Evolutionary conservation across 1,140 invertebrate genomes (phyloP), one percentile per base, ranked within the genome.

Genomic region (Nebria ingens): DNA sequence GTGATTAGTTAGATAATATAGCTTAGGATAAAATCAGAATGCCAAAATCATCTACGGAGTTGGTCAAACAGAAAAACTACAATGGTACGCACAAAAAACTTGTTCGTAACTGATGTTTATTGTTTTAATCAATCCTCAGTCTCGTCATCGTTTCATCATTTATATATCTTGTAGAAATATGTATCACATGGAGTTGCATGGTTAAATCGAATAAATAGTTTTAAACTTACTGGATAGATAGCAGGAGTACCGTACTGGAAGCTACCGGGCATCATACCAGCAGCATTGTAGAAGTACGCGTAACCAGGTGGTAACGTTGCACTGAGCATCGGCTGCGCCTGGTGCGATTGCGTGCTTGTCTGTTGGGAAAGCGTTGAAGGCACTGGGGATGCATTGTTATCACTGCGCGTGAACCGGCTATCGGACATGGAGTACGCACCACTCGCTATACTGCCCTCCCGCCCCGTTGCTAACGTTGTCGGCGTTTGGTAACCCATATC

Each of bases 341-440:
- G 79, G 69, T 83, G 80, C 45, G 71, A 68, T 59, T 81, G 79
- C 38, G 79, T 77, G 56, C 61, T 66, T 6, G 66, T 67, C 54
- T 70, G 67, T 55, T 64, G 62, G 2, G 66, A 66, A 13, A 66
- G 54, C 22, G 65, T 67, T 15, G 65, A 64, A 15, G 64, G 66
- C 42, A 89, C 87, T 40, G 88, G 87, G 58, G 84, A 86, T 54
- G 87, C 86, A 73, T 89, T 89, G 70, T 86, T 87, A 69, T 91
- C 89, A 55, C 84, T 84, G 64, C 88, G 76, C 49, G 84, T 76
- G 69, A 88, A 86, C 68, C 89, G 82, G 55, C 78, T 84, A 68
- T 87, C 86, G 58, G 76, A 78, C 73, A 77, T 76, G 63, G 84
- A 84, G 74, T 89, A 90, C 56, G 85, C 83, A 51, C 87, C 84